phyloP scores from a whole-genome alignment of 1,140 invertebrate species.

The Micrasema longulum region DNA sequence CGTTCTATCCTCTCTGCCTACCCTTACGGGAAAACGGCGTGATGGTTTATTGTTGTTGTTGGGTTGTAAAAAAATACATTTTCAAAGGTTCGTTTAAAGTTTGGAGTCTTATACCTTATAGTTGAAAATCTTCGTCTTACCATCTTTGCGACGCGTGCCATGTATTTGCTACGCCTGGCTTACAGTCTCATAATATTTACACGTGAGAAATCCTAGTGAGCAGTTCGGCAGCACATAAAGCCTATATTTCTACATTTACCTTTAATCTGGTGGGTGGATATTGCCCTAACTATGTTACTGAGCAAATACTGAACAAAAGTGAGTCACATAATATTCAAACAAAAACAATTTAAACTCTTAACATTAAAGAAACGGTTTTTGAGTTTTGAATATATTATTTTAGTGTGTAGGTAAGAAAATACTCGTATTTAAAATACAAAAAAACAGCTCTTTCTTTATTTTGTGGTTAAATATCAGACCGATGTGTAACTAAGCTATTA shows the following conservation, averaged over 20 bases:
- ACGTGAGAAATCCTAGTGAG: conserved; percentile 21
- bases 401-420: not conserved
- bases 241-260: conserved; percentile 15
- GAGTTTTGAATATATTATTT: not conserved
- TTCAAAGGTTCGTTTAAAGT: too few species aligned
- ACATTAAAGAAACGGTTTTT: not conserved
- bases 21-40: too few species aligned
- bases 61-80: too few species aligned
- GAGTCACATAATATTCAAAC: not conserved
- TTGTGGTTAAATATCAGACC: not conserved
- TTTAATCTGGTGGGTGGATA: conserved; percentile 36
- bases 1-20: too few species aligned
- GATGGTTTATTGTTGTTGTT: too few species aligned
- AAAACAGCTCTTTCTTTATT: not conserved
- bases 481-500: too few species aligned
- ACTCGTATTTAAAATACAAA: not conserved
- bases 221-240: conserved; percentile 14
- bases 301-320: not conserved
- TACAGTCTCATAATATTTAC: too few species aligned
- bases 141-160: too few species aligned
- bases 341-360: not conserved
- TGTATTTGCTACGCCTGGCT: too few species aligned
- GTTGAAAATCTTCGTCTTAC: too few species aligned
- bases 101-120: too few species aligned
- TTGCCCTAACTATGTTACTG: conserved; percentile 3